Percentiles rank a stretch among this genome's conserved stretches.
phyloP scores from a whole-genome alignment of 2,888 invertebrate species.

The Lydus trimaculatus region DNA sequence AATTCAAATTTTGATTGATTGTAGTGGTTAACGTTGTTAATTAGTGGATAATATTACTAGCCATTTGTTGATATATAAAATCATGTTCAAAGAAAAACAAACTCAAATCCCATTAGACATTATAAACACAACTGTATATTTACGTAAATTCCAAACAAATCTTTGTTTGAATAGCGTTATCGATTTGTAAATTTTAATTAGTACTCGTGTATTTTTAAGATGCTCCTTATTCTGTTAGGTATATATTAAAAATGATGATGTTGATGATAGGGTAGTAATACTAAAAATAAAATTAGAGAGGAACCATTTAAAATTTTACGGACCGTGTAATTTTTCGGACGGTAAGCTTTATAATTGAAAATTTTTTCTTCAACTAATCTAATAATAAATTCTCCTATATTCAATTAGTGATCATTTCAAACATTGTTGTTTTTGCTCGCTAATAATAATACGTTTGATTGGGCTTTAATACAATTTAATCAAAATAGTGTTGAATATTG shows the following conservation, averaged over 20 bases:
- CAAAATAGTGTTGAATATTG: background rate
- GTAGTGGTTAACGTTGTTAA: background rate
- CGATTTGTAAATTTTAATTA: background rate
- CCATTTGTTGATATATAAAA: background rate
- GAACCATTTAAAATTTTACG: background rate
- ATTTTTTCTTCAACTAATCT: background rate
- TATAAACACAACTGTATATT: background rate
- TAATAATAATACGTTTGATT: background rate
- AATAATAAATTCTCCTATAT: background rate
- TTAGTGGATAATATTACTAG: background rate
- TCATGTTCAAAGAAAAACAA: background rate
- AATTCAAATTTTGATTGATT: background rate
- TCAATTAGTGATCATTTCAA: background rate
- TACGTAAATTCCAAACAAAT: background rate
- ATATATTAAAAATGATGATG: background rate
- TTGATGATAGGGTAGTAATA: background rate
- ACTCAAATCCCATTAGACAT: background rate
- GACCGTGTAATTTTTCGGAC: background rate
- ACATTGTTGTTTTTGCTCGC: background rate
- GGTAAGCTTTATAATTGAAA: background rate
- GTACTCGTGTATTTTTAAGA: background rate
- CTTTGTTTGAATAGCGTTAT: background rate
- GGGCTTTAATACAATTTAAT: background rate
- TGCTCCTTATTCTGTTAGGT: too few species aligned
- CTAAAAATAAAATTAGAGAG: background rate